Evolutionary conservation across 2,113 vertebrate genomes (phyloP), one percentile per base, ranked within the genome.

Genomic region (Syrmaticus mikado): DNA sequence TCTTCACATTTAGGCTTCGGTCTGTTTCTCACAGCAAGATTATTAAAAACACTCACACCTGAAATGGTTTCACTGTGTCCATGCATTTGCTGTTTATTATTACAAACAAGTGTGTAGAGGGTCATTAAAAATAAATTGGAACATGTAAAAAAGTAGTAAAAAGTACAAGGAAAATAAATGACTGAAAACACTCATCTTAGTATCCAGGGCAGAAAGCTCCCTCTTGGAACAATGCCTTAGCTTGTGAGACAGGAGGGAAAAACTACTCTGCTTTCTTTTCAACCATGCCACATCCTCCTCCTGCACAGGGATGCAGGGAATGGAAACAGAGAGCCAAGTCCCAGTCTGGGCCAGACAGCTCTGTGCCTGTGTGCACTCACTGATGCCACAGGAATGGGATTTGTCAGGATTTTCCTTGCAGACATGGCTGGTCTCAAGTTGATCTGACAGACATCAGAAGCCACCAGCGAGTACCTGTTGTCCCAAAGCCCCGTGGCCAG

Each of bases 11-110:
- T 89, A 73, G 4, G 92, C 94, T 89, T 4, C 17, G 76, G 58
- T 91, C 86, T 95, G 32, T 74, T 93, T 77, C 92, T 93, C 1
- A 0, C 95, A 91, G 79, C 71, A 92, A 96, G 83, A 71, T 95
- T 96, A 95, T 96, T 96, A 93, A 92, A 94, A 95, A 91, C 92
- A 95, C 87, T 93, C 78, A 72, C 89, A 93, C 95, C 92, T 95
- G 92, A 96, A 97, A 94, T 52, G 67, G 87, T 72, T 76, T 91
- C 91, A 94, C 93, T 96, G 94, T 94, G 88, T 96, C 95, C 79
- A 75, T 86, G 78, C 60, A 6, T 73, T 94, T 43, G 92, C 84
- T 96, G 71, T 95, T 96, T 95, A 92, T 96, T 96, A 86, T 96
- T 94, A 96, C 58, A 94, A 95, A 96, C 80, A 94, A 93, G 90